Evolutionary conservation across 2,888 invertebrate genomes (phyloP).

Genomic region (Dryobotodes eremita): DNA sequence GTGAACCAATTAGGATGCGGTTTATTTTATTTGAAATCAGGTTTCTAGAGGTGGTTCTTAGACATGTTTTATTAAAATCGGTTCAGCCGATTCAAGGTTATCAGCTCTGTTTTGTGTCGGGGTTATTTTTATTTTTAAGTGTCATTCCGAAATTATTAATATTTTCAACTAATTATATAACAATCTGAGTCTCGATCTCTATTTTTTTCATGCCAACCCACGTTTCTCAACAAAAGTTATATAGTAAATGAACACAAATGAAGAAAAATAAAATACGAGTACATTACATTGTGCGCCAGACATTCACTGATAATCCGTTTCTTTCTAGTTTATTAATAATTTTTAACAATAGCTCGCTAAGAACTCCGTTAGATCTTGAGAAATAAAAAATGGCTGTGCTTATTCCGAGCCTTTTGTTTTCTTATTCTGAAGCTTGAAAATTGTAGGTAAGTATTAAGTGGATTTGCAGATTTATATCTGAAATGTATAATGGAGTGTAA

Average conservation of each 20-base stretch:
- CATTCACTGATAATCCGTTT: slow-evolving; percentile 14
- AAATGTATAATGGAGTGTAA: slow-evolving; percentile 5
- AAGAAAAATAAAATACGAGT: slow-evolving; percentile 17
- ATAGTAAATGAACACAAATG: slow-evolving; percentile 16
- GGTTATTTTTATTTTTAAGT: not conserved
- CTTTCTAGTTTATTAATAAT: slow-evolving; percentile 34
- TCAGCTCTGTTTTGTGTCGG: too few relatives aligned
- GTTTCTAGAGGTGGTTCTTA: too few relatives aligned
- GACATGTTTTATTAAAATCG: too few relatives aligned
- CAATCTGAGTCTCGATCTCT: not conserved
- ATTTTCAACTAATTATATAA: not conserved
- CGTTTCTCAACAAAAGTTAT: not conserved
- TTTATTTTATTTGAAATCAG: too few relatives aligned
- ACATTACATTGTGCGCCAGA: slow-evolving; percentile 30
- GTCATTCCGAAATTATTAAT: not conserved
- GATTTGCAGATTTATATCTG: slow-evolving; percentile 7
- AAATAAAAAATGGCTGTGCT: slow-evolving; percentile 8
- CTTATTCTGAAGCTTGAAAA: not conserved
- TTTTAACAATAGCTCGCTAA: slow-evolving; percentile 41
- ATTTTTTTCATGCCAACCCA: slow-evolving; percentile 1
- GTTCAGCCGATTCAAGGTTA: too few relatives aligned
- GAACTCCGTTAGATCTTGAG: slow-evolving; percentile 12
- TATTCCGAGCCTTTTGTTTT: slow-evolving; percentile 3
- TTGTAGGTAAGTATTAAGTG: not conserved
- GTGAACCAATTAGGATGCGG: too few relatives aligned